phyloP scores from a whole-genome alignment of 2,113 vertebrate genomes.

The Macaca nemestrina region DNA sequence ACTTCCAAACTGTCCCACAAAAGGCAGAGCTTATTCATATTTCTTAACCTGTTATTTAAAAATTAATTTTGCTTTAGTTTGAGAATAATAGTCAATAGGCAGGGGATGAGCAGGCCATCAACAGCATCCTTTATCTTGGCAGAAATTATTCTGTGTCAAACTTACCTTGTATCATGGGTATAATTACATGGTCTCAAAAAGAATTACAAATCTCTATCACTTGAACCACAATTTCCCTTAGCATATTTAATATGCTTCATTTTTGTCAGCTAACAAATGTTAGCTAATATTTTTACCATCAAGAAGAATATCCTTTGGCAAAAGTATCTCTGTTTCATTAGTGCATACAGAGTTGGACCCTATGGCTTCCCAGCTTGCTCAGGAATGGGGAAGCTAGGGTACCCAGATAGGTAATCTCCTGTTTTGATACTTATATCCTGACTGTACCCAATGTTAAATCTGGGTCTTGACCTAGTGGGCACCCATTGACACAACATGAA shows the following conservation, averaged over 20 bases:
- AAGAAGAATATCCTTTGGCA: neutral
- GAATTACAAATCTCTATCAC: neutral
- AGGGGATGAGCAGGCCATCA: neutral
- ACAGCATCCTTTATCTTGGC: neutral
- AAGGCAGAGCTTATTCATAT: neutral
- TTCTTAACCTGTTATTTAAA: neutral
- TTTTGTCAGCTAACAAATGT: neutral
- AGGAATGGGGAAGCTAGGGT: neutral
- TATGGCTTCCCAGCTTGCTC: neutral
- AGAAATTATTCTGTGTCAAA: neutral
- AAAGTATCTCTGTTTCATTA: neutral
- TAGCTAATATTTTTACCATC: neutral
- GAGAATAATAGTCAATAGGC: neutral
- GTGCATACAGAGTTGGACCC: neutral
- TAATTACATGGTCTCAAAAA: neutral
- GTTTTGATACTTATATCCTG: neutral
- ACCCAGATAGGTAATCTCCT: neutral
- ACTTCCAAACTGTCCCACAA: neutral
- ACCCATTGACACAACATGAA: neutral
- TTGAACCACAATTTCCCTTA: neutral
- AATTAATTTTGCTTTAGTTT: neutral
- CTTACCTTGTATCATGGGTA: neutral
- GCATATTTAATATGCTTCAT: neutral
- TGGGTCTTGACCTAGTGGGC: neutral
- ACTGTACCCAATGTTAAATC: neutral